Percentiles rank a stretch among this genome's conserved stretches.
These are phyloP conservation scores for Hypocryptadius cinnamomeus DNA, from an alignment of 2,113 vertebrate species.

Conservation along the genomic window DNA sequence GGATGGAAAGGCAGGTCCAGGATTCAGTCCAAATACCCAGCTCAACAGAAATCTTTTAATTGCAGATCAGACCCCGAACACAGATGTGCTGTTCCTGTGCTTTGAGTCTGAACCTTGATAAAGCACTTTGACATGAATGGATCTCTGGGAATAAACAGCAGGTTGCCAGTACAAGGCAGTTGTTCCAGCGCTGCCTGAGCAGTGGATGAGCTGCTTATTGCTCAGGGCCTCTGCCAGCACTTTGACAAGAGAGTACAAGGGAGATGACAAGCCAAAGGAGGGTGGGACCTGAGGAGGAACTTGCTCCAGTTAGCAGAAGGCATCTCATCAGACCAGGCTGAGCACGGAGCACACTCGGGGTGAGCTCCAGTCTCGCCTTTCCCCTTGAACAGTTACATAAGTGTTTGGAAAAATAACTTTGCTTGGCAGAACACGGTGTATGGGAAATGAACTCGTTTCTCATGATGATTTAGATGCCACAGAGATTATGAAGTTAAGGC, in stretches of 20 bases:
- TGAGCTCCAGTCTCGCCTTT: neutral
- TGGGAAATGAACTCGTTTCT: constrained; percentile 7
- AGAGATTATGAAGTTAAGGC: neutral
- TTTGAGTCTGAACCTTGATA: neutral
- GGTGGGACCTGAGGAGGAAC: neutral
- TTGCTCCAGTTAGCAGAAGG: constrained; percentile 10
- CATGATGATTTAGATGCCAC: neutral
- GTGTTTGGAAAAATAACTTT: neutral
- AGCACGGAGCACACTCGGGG: neutral
- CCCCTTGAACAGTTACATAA: neutral
- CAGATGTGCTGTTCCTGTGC: neutral
- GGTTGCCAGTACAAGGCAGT: neutral
- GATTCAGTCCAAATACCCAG: neutral
- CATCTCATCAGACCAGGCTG: neutral
- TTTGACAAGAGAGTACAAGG: neutral
- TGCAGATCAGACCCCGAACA: neutral
- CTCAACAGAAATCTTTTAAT: neutral
- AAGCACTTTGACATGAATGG: neutral
- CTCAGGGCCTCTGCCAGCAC: neutral
- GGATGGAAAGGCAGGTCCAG: neutral
- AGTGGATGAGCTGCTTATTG: neutral
- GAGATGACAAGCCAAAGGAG: neutral
- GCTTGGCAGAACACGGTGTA: constrained; percentile 14
- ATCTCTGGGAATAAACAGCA: neutral
- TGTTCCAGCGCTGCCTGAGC: neutral